Evolutionary conservation across 2,797 vertebrate species (phyloP).

Genomic region (Taenioides sp.): DNA sequence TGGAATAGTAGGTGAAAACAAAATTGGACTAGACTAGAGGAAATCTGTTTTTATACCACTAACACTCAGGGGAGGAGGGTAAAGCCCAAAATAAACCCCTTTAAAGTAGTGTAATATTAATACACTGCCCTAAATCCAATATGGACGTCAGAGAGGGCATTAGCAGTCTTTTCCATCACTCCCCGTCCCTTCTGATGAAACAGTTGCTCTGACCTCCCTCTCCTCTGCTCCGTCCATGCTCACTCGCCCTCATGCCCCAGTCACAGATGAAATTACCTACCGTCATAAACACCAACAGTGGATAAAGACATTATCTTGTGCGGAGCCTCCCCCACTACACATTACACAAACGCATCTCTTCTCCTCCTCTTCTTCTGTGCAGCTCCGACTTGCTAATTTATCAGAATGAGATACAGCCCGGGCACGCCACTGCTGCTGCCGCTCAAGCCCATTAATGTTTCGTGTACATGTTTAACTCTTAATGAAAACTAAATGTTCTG

Average conservation of each 20-base stretch:
- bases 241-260: conserved; percentile 43
- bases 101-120: conserved; percentile 74
- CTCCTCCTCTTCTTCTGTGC: conserved; percentile 48
- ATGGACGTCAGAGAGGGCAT: conserved; percentile 67
- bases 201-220: conserved; percentile 64
- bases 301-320: conserved; percentile 70
- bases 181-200: conserved; percentile 70
- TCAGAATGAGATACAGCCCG: conserved; percentile 73
- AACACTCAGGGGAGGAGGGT: conserved; percentile 65
- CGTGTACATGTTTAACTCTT: conserved; percentile 96
- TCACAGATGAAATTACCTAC: conserved; percentile 69
- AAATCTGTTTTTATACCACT: conserved; percentile 64
- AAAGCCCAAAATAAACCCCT: conserved; percentile 74
- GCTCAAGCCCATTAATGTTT: conserved; percentile 90
- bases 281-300: conserved; percentile 67
- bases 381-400: conserved; percentile 75
- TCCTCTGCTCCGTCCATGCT: conserved; percentile 47
- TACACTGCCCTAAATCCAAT: conserved; percentile 76
- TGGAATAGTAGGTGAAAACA: conserved; percentile 42
- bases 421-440: conserved; percentile 58
- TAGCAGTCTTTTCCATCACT: conserved; percentile 70
- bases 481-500: conserved; percentile 99
- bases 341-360: conserved; percentile 66
- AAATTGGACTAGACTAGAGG: conserved; percentile 43
- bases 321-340: conserved; percentile 52